A percentile compares a stretch with the other conserved stretches of the same genome.
phyloP scores from a whole-genome alignment of 2,113 vertebrate species.

The Lophochroa leadbeateri region DNA sequence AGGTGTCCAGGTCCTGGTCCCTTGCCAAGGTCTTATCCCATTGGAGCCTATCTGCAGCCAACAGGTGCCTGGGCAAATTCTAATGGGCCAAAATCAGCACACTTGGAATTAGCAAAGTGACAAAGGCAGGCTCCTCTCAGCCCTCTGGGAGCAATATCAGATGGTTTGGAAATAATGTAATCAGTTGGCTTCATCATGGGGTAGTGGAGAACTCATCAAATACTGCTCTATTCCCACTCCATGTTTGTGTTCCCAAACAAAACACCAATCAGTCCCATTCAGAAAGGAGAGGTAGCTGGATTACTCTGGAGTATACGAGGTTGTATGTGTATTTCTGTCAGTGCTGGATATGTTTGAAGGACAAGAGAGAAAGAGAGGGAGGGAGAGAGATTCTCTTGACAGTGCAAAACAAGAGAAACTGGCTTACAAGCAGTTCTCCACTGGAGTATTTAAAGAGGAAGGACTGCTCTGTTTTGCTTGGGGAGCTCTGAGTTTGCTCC shows the following conservation, averaged over 20 bases:
- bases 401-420: neutral
- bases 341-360: neutral
- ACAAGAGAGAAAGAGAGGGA: neutral
- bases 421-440: neutral
- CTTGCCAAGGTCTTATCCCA: constrained; percentile 1
- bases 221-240: neutral
- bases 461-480: neutral
- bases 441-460: neutral
- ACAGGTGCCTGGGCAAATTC: constrained; percentile 42
- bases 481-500: neutral
- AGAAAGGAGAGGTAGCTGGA: neutral
- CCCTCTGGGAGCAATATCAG: neutral
- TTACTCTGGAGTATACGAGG: neutral
- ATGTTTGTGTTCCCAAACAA: neutral
- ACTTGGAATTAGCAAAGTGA: constrained; percentile 25
- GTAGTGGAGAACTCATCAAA: neutral
- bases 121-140: neutral
- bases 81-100: neutral
- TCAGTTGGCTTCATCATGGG: neutral
- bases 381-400: neutral
- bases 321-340: neutral
- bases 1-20: neutral
- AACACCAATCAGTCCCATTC: neutral
- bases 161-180: neutral
- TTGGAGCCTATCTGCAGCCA: neutral